A percentile compares a stretch with the other conserved stretches of the same genome.
These are phyloP conservation scores for Phaethornis superciliosus DNA, from an alignment of 2,113 vertebrate genomes.

Conservation along the genomic window DNA sequence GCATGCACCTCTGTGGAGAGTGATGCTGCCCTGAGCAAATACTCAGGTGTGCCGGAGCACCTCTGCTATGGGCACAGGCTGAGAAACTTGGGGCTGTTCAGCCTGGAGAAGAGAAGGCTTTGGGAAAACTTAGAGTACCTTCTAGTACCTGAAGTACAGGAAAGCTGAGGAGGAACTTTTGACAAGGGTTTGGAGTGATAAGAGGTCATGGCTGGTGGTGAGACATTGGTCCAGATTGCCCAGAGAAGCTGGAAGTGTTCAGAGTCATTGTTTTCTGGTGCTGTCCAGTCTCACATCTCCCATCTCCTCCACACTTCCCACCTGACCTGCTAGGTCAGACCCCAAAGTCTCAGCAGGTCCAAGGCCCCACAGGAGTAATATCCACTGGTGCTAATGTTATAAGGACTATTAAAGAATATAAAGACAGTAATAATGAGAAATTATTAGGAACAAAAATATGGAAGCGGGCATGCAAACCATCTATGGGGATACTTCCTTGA, in stretches of 20 bases:
- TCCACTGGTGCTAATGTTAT: neutral
- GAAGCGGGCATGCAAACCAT: neutral
- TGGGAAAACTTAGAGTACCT: no score
- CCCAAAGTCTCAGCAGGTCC: neutral
- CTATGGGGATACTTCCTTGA: neutral
- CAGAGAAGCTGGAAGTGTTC: no score
- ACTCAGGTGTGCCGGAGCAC: no score
- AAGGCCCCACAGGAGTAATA: neutral
- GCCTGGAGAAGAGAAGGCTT: no score
- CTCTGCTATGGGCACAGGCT: no score
- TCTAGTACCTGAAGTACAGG: no score
- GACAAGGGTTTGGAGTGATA: no score
- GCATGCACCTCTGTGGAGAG: accelerated
- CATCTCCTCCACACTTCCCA: neutral
- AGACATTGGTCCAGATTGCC: no score
- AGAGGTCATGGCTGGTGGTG: no score
- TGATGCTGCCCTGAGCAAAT: neutral
- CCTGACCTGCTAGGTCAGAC: neutral
- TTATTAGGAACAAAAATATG: neutral
- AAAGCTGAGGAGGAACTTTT: no score
- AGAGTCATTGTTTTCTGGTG: neutral
- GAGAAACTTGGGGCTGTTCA: no score
- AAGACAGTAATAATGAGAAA: neutral
- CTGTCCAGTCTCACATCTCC: neutral
- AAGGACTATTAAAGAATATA: neutral